Evolutionary conservation across 2,888 invertebrate species (phyloP).

Genomic region (Linnaemya vulpina): DNA sequence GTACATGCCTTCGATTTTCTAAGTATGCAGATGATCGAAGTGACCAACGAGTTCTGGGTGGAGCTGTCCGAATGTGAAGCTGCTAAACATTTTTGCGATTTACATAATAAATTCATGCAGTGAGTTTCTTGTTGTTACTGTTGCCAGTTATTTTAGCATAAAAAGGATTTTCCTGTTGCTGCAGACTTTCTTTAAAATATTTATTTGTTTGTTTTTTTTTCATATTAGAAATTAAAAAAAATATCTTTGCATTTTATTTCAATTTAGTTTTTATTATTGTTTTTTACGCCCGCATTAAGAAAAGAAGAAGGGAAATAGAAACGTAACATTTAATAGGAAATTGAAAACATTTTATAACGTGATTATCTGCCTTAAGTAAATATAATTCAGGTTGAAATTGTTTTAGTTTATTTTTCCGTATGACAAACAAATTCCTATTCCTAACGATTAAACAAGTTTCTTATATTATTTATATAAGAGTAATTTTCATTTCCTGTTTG

Average conservation of each 20-base stretch:
- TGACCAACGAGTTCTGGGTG: constrained; percentile 57
- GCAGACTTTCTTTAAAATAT: constrained; percentile 49
- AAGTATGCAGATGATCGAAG: constrained; percentile 39
- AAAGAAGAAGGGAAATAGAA: not conserved
- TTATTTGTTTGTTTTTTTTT: constrained; percentile 63
- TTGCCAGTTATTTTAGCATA: constrained; percentile 71
- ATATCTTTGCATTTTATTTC: constrained; percentile 35
- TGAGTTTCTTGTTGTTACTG: constrained; percentile 41
- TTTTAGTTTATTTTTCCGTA: too few species aligned
- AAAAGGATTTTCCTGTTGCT: constrained; percentile 73
- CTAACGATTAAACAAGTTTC: too few species aligned
- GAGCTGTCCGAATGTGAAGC: constrained; percentile 55
- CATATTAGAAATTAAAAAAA: constrained; percentile 75
- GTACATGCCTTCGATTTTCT: not conserved
- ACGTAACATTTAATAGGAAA: constrained; percentile 4
- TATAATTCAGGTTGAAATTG: constrained; percentile 27
- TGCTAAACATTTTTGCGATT: constrained; percentile 72
- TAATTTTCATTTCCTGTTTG: too few species aligned
- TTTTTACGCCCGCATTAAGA: constrained; percentile 22
- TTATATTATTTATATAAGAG: too few species aligned
- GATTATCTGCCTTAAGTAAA: not conserved
- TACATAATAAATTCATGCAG: constrained; percentile 78
- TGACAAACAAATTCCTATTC: too few species aligned
- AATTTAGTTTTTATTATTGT: constrained; percentile 69
- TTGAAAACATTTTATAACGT: not conserved